A percentile compares a stretch with the other conserved stretches of the same genome.
Conservation (phyloP, 2,888 invertebrate genomes). For the Melipona bicolor region DNA sequence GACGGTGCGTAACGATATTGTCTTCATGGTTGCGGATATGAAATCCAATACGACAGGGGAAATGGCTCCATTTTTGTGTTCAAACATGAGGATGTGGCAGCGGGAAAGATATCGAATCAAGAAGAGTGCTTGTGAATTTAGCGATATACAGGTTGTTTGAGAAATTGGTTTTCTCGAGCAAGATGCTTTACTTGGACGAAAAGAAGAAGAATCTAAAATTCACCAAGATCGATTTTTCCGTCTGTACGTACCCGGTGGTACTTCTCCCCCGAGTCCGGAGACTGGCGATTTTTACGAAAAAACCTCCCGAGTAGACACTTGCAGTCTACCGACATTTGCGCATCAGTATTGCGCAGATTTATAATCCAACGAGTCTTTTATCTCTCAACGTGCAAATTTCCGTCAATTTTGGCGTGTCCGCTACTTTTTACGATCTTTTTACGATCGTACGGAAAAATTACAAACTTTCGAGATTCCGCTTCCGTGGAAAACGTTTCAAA, state of each 20-base stretch:
- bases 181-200: not conserved
- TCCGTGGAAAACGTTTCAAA: not conserved
- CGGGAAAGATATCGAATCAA: slow-evolving; percentile 37
- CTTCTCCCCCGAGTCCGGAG: not conserved
- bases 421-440: not conserved
- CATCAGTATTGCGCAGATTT: too few relatives aligned
- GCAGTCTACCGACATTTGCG: not conserved
- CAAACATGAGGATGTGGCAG: slow-evolving; percentile 20
- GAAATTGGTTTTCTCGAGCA: slow-evolving; percentile 17
- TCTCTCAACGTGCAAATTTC: too few relatives aligned
- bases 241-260: not conserved
- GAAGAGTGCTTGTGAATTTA: slow-evolving; percentile 45
- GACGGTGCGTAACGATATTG: slow-evolving; percentile 44
- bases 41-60: slow-evolving; percentile 45
- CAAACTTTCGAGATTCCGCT: not conserved
- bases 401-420: too few relatives aligned
- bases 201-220: not conserved
- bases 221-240: not conserved
- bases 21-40: slow-evolving; percentile 26
- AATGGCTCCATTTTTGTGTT: slow-evolving; percentile 37
- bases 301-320: not conserved
- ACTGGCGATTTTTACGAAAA: not conserved
- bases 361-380: too few relatives aligned
- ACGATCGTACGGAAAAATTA: not conserved
- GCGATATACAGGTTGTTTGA: slow-evolving; percentile 26